Conservation (phyloP, 2,888 invertebrate species). For the Dromius quadrimaculatus region DNA sequence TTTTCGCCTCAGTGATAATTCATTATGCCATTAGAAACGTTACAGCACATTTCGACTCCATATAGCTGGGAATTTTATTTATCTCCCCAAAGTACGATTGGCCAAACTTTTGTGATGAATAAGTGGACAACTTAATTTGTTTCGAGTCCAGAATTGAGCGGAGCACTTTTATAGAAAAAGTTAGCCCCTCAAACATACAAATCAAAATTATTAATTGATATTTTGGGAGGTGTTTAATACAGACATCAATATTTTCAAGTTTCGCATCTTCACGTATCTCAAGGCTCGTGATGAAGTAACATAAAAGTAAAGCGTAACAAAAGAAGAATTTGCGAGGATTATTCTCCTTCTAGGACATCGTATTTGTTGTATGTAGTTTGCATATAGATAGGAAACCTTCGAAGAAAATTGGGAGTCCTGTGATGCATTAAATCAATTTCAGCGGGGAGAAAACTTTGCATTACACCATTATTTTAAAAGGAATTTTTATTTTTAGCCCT, state of each 20-base stretch:
- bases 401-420: conserved; percentile 28
- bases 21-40: conserved; percentile 32
- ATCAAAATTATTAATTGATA: not conserved
- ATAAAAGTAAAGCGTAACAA: too few relatives aligned
- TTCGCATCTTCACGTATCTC: too few relatives aligned
- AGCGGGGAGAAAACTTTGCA: conserved; percentile 8
- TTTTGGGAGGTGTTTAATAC: too few relatives aligned
- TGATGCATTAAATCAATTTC: conserved; percentile 45
- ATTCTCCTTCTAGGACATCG: conserved; percentile 3
- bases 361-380: conserved; percentile 39
- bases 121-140: conserved; percentile 26
- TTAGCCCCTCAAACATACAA: too few relatives aligned
- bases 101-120: conserved; percentile 17
- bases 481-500: conserved; percentile 27
- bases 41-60: conserved; percentile 10
- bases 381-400: conserved; percentile 44
- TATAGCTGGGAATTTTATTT: conserved; percentile 27
- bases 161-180: too few relatives aligned
- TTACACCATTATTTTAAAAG: conserved; percentile 27
- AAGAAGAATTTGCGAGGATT: conserved; percentile 19
- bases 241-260: too few relatives aligned
- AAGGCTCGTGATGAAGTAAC: too few relatives aligned
- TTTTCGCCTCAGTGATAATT: conserved; percentile 44
- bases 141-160: too few relatives aligned
- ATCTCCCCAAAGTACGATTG: conserved; percentile 13